phyloP scores from a whole-genome alignment of 2,888 invertebrate genomes.

The Cybosia mesomella region DNA sequence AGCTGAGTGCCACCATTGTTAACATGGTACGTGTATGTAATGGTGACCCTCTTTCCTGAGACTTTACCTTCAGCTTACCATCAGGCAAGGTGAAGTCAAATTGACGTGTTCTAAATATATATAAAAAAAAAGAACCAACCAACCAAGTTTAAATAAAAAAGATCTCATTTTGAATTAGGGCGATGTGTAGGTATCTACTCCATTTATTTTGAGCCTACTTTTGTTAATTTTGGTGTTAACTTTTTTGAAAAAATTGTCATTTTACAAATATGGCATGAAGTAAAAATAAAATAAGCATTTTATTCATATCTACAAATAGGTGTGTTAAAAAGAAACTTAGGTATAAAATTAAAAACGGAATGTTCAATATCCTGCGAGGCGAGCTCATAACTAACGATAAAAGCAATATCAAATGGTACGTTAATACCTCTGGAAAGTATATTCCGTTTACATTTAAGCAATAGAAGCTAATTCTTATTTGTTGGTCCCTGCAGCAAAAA shows the following conservation, averaged over 20 bases:
- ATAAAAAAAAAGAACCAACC: too few species aligned
- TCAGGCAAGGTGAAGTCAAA: too few species aligned
- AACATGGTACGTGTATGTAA: too few species aligned
- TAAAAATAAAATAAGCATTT: too few species aligned
- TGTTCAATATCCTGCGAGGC: constrained; percentile 27
- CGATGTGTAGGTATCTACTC: not conserved
- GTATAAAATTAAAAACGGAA: constrained; percentile 24
- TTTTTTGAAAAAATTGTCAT: too few species aligned
- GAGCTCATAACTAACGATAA: constrained; percentile 39
- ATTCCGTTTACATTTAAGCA: constrained; percentile 36
- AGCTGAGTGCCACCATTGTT: too few species aligned
- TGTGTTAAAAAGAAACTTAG: not conserved
- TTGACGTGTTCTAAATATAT: too few species aligned
- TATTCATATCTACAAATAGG: too few species aligned
- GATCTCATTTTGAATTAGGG: not conserved
- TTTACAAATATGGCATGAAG: too few species aligned
- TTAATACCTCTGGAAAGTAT: constrained; percentile 33
- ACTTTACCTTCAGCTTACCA: too few species aligned
- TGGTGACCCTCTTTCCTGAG: too few species aligned
- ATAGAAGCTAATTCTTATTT: constrained; percentile 41
- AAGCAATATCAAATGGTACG: constrained; percentile 22
- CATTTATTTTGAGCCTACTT: not conserved
- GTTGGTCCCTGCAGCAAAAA: constrained; percentile 28
- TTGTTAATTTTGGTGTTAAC: not conserved
- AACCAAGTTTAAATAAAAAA: not conserved